Evolutionary conservation across 2,888 invertebrate genomes (phyloP).

Genomic region (Cataglyphis altisquamis): DNA sequence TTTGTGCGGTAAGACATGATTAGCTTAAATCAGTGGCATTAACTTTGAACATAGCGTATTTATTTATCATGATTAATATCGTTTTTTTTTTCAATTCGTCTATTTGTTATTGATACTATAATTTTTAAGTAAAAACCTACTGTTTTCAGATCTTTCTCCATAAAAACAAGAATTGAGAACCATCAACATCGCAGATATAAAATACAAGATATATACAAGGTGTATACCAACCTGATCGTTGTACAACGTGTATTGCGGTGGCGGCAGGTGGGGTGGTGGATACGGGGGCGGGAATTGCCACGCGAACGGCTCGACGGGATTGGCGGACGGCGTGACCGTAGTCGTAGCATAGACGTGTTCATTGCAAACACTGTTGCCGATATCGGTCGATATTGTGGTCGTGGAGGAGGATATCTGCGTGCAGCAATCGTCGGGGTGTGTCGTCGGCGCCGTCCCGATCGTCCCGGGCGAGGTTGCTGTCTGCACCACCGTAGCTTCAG

Average conservation of each 20-base stretch:
- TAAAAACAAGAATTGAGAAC: not conserved
- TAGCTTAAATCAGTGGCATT: conserved; percentile 9
- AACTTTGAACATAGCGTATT: not conserved
- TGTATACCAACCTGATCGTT: conserved; percentile 92
- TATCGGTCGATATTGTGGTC: conserved; percentile 78
- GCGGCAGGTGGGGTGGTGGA: conserved; percentile 87
- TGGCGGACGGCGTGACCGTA: conserved; percentile 62
- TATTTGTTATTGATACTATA: not conserved
- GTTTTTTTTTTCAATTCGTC: not conserved
- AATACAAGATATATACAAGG: conserved; percentile 39
- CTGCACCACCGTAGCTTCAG: conserved; percentile 87
- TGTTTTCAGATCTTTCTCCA: no score
- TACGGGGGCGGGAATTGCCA: conserved; percentile 94
- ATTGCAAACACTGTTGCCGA: conserved; percentile 80
- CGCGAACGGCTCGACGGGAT: conserved; percentile 89
- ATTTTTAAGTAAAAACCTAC: no score
- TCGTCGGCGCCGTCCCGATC: conserved; percentile 61
- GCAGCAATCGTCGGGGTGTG: conserved; percentile 70
- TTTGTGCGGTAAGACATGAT: not conserved
- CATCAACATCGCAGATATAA: not conserved
- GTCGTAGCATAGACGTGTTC: conserved; percentile 76
- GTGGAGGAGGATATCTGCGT: conserved; percentile 70
- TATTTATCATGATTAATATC: not conserved
- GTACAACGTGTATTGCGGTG: conserved; percentile 92
- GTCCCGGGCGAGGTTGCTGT: conserved; percentile 86